Conservation (phyloP, 2,797 vertebrate genomes). For the Paguma larvata region DNA sequence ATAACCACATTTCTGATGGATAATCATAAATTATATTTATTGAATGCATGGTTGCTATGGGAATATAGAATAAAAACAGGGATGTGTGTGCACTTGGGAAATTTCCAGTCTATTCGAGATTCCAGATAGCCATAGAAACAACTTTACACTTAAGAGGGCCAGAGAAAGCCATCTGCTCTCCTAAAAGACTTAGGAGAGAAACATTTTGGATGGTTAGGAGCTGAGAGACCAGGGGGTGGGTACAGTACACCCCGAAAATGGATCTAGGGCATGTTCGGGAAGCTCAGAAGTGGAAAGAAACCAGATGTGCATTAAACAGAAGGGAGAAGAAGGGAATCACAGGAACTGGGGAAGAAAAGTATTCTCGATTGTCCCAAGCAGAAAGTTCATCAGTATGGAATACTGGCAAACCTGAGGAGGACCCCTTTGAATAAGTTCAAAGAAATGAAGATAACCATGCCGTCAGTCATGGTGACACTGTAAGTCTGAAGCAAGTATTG, state of each 20-base stretch:
- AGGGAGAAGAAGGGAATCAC: neutral
- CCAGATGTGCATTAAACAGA: neutral
- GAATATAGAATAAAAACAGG: conserved; percentile 69
- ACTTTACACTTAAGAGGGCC: conserved; percentile 31
- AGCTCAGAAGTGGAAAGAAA: neutral
- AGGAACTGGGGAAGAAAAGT: neutral
- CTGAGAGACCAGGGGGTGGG: neutral
- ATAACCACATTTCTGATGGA: conserved; percentile 20
- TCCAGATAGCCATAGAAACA: conserved; percentile 73
- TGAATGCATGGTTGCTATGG: conserved; percentile 73
- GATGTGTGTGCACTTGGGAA: conserved; percentile 66
- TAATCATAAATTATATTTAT: conserved; percentile 67
- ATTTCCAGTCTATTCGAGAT: conserved; percentile 70
- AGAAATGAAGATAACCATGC: neutral
- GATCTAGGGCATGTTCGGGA: conserved; percentile 51
- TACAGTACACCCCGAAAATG: neutral
- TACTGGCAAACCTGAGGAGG: neutral
- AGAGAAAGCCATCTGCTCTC: conserved; percentile 53
- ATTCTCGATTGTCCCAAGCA: neutral
- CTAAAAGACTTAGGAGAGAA: conserved; percentile 44
- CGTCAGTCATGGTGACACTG: neutral
- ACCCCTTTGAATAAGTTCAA: neutral
- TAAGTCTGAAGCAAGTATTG: neutral
- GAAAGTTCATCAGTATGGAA: neutral
- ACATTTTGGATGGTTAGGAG: conserved; percentile 11